A percentile compares a stretch with the other conserved stretches of the same genome.
phyloP scores from a whole-genome alignment of 2,888 invertebrate species.

The Nephrocerus scutellatus region DNA sequence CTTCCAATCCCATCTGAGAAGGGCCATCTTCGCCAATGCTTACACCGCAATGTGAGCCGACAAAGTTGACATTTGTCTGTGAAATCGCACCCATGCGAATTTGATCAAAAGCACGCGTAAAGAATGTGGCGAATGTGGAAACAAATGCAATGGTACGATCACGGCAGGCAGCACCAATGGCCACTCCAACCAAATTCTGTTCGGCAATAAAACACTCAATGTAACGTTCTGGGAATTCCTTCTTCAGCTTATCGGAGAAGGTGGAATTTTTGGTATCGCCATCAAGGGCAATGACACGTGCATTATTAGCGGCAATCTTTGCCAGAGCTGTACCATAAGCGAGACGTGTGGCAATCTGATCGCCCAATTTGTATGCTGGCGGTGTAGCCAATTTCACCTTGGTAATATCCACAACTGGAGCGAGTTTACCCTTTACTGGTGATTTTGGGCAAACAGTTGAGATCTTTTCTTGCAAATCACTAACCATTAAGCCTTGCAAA shows the following conservation, averaged over 20 bases:
- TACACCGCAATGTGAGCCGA: slow-evolving; percentile 94
- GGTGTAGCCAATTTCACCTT: slow-evolving; percentile 68
- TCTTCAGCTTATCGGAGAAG: slow-evolving; percentile 85
- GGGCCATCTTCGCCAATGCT: slow-evolving; percentile 99
- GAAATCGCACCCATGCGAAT: slow-evolving; percentile 99
- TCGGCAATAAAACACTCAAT: slow-evolving; percentile 99
- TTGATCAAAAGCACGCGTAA: slow-evolving; percentile 95
- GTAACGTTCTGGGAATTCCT: slow-evolving; percentile 63
- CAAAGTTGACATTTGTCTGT: slow-evolving; percentile 94
- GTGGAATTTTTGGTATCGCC: slow-evolving; percentile 99
- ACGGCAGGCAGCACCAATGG: slow-evolving; percentile 89
- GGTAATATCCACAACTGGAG: slow-evolving; percentile 65
- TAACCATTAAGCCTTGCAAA: slow-evolving; percentile 51
- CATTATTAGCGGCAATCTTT: slow-evolving; percentile 69
- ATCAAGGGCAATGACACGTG: slow-evolving; percentile 87
- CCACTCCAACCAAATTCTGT: slow-evolving; percentile 94
- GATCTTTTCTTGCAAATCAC: slow-evolving; percentile 26
- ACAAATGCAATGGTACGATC: slow-evolving; percentile 89
- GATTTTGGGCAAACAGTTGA: slow-evolving; percentile 58
- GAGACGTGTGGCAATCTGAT: slow-evolving; percentile 76
- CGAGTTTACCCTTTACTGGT: slow-evolving; percentile 58
- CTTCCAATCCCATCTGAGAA: slow-evolving; percentile 99
- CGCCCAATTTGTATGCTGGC: slow-evolving; percentile 74
- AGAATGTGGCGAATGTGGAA: slow-evolving; percentile 97
- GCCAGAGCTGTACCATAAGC: slow-evolving; percentile 93